Base-by-base conservation (phyloP, 2,113 vertebrate genomes). In the Centropus bengalensis region DNA sequence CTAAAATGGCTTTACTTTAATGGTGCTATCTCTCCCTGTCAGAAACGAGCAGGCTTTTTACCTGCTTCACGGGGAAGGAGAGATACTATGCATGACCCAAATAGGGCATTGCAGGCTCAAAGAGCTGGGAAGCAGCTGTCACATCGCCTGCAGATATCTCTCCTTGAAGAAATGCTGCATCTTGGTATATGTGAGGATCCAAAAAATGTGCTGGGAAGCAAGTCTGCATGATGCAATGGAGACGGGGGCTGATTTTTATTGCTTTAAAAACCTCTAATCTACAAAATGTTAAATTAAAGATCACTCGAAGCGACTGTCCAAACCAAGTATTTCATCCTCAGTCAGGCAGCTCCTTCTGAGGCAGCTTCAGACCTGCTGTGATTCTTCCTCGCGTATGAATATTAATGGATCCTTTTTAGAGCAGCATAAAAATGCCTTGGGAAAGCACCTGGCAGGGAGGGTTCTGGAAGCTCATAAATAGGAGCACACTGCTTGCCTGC, bases 51-150 rank as follows among this genome's bases (percentile, higher is more conserved):
- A 93, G 90, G 73, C 81, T 66, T 95, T 96, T 76, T 82, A 93
- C 93, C 94, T 94, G 89, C 82, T 94, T 86, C 85, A 93, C 85
- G 88, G 91, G 69, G 79, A 90, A 91, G 47, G 59, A 63, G 45
- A 68, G 82, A 59, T n/a, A 44, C 60, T 60, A 7, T 42, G 79
- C 2, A 0, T 96, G 96, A 96, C 96, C 96, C 91, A 96, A 80
- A 96, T 96, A 95, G 73, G 94, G n/a, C 2, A 0, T 45, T 59
- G 77, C 70, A 52, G 86, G 80, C 89, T 86, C 69, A 24, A 52
- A 89, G 82, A 94, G 94, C 94, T 51, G 22, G 86, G 77, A 23
- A 91, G 88, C 93, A 95, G 91, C 95, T 97, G 95, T 89, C 92
- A 56, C 83, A 10, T 32, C 58, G 95, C 96, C 93, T 94, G 82